Evolutionary conservation across 2,888 invertebrate species (phyloP), one percentile per base, ranked within the genome.

Genomic region (Xestia xanthographa): DNA sequence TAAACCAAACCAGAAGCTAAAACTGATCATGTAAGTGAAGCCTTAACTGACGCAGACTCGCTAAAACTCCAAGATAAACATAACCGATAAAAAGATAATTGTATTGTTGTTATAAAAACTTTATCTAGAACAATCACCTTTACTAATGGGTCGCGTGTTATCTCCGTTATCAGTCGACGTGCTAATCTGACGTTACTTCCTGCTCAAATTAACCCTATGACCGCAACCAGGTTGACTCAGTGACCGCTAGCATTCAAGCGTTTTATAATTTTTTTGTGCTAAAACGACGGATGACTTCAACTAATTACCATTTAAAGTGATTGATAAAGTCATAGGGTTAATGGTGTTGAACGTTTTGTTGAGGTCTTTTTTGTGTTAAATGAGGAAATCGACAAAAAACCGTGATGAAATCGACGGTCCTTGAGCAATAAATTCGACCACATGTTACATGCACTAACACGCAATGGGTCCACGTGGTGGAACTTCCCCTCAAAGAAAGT

Each of bases 41-140:
- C 58, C 80, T 53, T 41, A 72, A 82, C 65, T 85, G 80, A 82
- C 79, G 66, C 69, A 71, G 66, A 75, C 45, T 38, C 20, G 75
- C 79, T 77, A 86, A 86, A 85, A 88, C 67, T 71, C 48, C 62
- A 80, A 80, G 77, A 84, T 86, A 88, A 84, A 85, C 75, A 81
- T 79, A 77, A 66, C 72, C 72, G 83, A 88, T 88, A 89, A 88
- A 82, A 79, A 67, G 63, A 75, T 79, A 80, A 62, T 70, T 80
- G 63, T 82, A 76, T 88, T 84, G 84, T 86, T 84, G 70, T 83
- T 82, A 82, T 80, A 84, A 82, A 69, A 86, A 73, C 71, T 72
- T 84, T 86, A 90, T 90, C 83, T 80, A 77, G 90, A 89, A 87
- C 91, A 90, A 90, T 86, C 89, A 91, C 92, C 90, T 92, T 87